These are phyloP conservation scores for Apamea monoglypha DNA, from an alignment of 2,888 invertebrate species.

Conservation along the genomic window DNA sequence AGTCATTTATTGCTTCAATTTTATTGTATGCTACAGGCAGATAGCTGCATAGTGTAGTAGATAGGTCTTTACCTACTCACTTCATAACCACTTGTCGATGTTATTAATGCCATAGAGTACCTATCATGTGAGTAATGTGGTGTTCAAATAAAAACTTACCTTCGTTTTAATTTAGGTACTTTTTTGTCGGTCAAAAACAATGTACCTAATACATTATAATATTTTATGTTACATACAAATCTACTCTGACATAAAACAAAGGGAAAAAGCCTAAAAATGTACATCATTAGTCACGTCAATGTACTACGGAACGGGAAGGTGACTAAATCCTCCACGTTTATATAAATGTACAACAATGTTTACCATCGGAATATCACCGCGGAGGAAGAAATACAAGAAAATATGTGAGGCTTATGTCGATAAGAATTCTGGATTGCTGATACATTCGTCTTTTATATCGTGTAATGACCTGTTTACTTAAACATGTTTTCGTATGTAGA, in stretches of 20 bases:
- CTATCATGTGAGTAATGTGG: too few relatives aligned
- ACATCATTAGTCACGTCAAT: slow-evolving; percentile 66
- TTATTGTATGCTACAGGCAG: not conserved
- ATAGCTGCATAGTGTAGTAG: not conserved
- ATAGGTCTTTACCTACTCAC: not conserved
- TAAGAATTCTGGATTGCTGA: slow-evolving; percentile 38
- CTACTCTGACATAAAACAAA: slow-evolving; percentile 44
- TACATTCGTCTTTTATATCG: slow-evolving; percentile 34
- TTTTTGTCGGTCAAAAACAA: not conserved
- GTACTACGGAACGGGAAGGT: slow-evolving; percentile 57
- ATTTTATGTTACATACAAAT: slow-evolving; percentile 14
- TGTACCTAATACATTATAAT: not conserved
- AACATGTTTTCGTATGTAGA: not conserved
- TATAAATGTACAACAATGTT: slow-evolving; percentile 67
- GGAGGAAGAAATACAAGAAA: slow-evolving; percentile 53
- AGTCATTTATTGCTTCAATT: not conserved
- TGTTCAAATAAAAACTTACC: too few relatives aligned
- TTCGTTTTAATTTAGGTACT: not conserved
- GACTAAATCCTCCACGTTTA: slow-evolving; percentile 69
- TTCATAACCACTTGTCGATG: not conserved
- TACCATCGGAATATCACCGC: slow-evolving; percentile 56
- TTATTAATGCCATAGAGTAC: not conserved
- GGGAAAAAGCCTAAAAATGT: slow-evolving; percentile 55
- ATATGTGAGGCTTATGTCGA: slow-evolving; percentile 28
- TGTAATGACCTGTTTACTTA: slow-evolving; percentile 8